Evolutionary conservation across 1,140 invertebrate genomes (phyloP), one percentile per base, ranked within the genome.

Genomic region (Holotrichia oblita): DNA sequence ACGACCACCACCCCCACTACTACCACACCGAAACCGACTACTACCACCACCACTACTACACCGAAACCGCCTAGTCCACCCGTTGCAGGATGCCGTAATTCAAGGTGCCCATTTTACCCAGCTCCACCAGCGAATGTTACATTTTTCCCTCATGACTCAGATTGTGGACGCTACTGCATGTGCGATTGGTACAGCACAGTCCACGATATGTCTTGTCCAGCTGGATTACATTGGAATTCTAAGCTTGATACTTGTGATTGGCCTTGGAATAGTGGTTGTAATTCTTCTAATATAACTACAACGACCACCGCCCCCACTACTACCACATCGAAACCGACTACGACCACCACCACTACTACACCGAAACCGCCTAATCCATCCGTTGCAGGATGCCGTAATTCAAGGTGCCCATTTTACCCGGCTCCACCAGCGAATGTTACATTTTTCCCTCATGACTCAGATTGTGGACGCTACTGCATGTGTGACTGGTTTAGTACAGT

Each of bases 201-300:
- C 10, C 64, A 72, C 20, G 64, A 72, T 24, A 72, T 72, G 64
- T 17, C 64, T 22, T 72, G 64, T 14, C 64, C 64, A 0, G 22
- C 2, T 27, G 64, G 64, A 34, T 72, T 40, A 24, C 64, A 72
- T 72, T 72, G 22, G 22, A 72, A 72, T 40, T 4, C 64, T 40
- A 27, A 3, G 0, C 4, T 72, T 7, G 64, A 72, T 22, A 40
- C 34, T 24, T 72, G 64, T 17, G 64, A 72, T 72, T 72, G 64
- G 64, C 17, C 64, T 17, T 24, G n/a, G n/a, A n/a, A n/a, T n/a
- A n/a, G n/a, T n/a, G n/a, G n/a, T n/a, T n/a, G n/a, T n/a, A n/a
- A n/a, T n/a, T n/a, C n/a, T n/a, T n/a, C n/a, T n/a, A n/a, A n/a
- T n/a, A n/a, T 20, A 1, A 55, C 48, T 6, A 6, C 17, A 55